These are phyloP conservation scores for Apodemia hepburni DNA, from an alignment of 2,888 invertebrate species.

Conservation along the genomic window DNA sequence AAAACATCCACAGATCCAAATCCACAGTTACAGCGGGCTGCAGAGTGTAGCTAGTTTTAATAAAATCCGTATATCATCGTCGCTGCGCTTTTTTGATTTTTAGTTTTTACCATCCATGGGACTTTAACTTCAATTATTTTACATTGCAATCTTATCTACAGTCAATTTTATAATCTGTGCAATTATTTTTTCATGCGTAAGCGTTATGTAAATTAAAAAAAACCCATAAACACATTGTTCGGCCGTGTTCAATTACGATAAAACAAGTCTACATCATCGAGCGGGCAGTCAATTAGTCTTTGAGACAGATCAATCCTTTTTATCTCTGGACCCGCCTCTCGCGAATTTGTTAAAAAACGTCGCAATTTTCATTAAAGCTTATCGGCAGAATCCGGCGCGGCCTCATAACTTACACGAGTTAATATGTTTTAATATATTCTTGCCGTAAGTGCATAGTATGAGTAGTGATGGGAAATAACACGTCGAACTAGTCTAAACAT, in stretches of 20 bases:
- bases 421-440: slow-evolving; percentile 75
- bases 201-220: slow-evolving; percentile 23
- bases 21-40: too few species aligned
- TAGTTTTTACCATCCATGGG: background rate
- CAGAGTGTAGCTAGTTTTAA: background rate
- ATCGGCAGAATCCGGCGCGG: slow-evolving; percentile 50
- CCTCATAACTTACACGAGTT: slow-evolving; percentile 68
- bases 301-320: slow-evolving; percentile 60
- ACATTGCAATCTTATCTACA: slow-evolving; percentile 5
- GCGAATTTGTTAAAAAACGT: slow-evolving; percentile 67
- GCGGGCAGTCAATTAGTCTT: slow-evolving; percentile 40
- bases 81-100: background rate
- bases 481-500: background rate
- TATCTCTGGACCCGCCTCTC: slow-evolving; percentile 47
- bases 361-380: slow-evolving; percentile 70
- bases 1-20: too few species aligned
- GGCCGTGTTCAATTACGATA: slow-evolving; percentile 37
- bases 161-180: slow-evolving; percentile 10
- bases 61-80: background rate
- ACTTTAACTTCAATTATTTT: background rate
- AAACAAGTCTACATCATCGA: slow-evolving; percentile 35
- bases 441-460: slow-evolving; percentile 40
- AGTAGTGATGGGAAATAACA: slow-evolving; percentile 2
- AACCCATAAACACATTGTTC: slow-evolving; percentile 36
- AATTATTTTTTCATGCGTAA: slow-evolving; percentile 16